Percentiles rank a stretch among this genome's conserved stretches.
Conservation (phyloP, 1,140 invertebrate genomes). For the Ostrea denselamellosa region DNA sequence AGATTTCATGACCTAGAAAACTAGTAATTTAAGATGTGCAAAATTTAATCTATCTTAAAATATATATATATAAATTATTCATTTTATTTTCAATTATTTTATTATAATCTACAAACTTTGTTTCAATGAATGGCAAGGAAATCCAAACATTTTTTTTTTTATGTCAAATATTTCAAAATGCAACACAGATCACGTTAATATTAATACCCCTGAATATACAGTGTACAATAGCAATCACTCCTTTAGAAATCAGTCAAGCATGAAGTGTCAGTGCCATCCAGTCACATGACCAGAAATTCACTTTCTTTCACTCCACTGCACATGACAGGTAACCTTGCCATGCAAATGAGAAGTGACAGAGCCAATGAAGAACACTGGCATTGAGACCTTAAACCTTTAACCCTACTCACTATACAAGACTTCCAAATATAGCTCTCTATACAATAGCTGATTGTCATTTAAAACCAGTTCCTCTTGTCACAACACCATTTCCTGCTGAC, state of each 20-base stretch:
- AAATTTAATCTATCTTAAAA: too few relatives aligned
- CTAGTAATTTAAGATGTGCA: too few relatives aligned
- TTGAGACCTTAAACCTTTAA: slow-evolving; percentile 26
- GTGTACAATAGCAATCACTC: slow-evolving; percentile 16
- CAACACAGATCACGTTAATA: too few relatives aligned
- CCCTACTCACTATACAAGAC: background rate
- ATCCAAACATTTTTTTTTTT: too few relatives aligned
- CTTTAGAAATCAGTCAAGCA: slow-evolving; percentile 34
- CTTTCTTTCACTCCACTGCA: background rate
- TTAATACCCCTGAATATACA: too few relatives aligned
- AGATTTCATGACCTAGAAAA: too few relatives aligned
- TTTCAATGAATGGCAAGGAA: too few relatives aligned
- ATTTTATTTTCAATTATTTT: too few relatives aligned
- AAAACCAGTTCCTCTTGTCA: slow-evolving; percentile 10
- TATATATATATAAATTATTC: too few relatives aligned
- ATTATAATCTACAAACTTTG: too few relatives aligned
- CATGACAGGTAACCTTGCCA: slow-evolving; percentile 43
- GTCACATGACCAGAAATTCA: slow-evolving; percentile 38
- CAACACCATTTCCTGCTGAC: slow-evolving; percentile 6
- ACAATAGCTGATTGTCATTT: background rate
- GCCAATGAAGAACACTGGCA: slow-evolving; percentile 47
- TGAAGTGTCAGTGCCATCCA: slow-evolving; percentile 43
- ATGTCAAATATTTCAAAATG: too few relatives aligned
- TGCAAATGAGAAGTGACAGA: slow-evolving; percentile 23
- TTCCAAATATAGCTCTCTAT: background rate